phyloP scores from a whole-genome alignment of 2,888 invertebrate species.

The Dione juno region DNA sequence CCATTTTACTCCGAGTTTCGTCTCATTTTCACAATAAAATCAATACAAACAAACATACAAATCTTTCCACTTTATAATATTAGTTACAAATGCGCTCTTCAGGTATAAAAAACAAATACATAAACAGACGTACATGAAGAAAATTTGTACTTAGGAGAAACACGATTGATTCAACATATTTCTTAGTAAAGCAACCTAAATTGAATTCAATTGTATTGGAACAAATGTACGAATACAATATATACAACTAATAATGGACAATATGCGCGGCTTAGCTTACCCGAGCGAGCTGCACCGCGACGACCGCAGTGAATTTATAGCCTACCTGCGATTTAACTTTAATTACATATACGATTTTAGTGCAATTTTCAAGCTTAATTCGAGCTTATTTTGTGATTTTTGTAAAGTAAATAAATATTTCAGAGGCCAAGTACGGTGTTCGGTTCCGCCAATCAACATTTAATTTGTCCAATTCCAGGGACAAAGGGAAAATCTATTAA shows the following conservation, averaged over 20 bases:
- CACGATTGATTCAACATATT: neutral
- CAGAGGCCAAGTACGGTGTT: neutral
- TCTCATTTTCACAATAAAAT: no score
- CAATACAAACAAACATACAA: no score
- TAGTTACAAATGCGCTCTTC: no score
- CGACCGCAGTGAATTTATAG: slow-evolving; percentile 37
- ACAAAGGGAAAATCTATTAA: neutral
- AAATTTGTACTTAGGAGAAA: neutral
- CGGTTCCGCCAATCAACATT: neutral
- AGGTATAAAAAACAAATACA: no score
- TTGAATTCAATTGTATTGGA: neutral
- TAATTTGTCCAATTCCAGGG: neutral
- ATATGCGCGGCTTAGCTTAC: slow-evolving; percentile 23
- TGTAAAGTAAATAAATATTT: neutral
- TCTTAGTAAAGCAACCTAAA: neutral
- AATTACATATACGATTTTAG: slow-evolving; percentile 27
- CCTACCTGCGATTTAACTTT: slow-evolving; percentile 39
- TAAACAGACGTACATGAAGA: no score
- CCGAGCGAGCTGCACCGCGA: slow-evolving; percentile 29
- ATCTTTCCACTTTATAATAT: no score
- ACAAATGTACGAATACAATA: neutral
- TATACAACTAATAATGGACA: slow-evolving; percentile 20
- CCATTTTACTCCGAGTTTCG: no score
- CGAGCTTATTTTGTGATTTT: slow-evolving; percentile 1
- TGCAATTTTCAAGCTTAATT: neutral